Base-by-base conservation (phyloP, 2,113 vertebrate genomes). In the Gallinago media region DNA sequence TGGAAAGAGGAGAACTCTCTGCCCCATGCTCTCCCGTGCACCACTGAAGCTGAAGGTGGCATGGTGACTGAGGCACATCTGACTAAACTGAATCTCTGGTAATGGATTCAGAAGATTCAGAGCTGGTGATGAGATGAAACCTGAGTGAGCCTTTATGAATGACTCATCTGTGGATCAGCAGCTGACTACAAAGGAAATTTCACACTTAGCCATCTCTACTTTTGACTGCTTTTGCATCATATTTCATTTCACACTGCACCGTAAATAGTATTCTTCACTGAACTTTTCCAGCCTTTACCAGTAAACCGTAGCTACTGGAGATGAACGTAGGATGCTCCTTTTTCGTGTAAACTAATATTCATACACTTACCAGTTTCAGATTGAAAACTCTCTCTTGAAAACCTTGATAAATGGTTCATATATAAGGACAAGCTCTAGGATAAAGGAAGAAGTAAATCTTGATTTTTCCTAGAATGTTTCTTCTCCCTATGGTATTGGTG, bases 81-180 rank as follows among this genome's bases (percentile, higher is more conserved):
- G 76, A 61, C 65, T 77, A 44, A 92, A 94, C 27, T 22, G 56
- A 78, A 68, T 75, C 29, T 86, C 76, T 84, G 68, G 20, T n/a
- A 89, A 26, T 16, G 25, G 20, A 88, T 92, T 94, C 76, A 81
- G 68, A 71, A 89, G 47, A 52, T 74, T 92, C 86, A 87, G 68
- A 89, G 34, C 65, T 77, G 42, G 34, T 84, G 80, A 84, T 75
- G 86, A 91, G 68, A 80, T 87, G 86, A 94, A 96, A 87, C 73
- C 36, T 83, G 75, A 83, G 88, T 2, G 26, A 85, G 56, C 36
- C 75, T 93, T 85, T 90, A 72, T 1, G 3, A 90, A 38, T 91
- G 80, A 95, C 34, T 95, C 86, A 85, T 96, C 36, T 74, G n/a
- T 78, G 72, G 89, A 89, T 89, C 86, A 91, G 84, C 17, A 6